Percentiles rank a stretch among this genome's conserved stretches.
These are phyloP conservation scores for Phallusia fumigata DNA, from an alignment of 23 tunicate species.

Conservation along the genomic window DNA sequence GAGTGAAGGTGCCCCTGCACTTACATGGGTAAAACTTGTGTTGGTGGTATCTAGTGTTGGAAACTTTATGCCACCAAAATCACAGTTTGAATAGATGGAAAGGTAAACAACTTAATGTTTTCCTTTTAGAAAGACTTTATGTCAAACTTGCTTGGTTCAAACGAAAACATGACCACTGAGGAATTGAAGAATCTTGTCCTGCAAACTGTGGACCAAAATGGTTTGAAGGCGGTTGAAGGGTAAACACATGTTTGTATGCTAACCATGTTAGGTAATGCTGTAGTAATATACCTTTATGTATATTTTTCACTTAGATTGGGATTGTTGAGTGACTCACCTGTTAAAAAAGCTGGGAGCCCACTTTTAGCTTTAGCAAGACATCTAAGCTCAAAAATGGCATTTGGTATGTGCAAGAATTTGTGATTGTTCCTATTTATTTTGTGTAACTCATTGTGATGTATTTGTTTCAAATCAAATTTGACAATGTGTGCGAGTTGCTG, in stretches of 20 bases:
- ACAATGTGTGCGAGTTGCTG: no score
- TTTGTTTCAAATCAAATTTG: no score
- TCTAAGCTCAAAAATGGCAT: slow-evolving; percentile 49
- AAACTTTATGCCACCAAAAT: no score
- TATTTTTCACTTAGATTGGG: slow-evolving; percentile 52
- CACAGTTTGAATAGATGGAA: no score
- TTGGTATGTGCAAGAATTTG: slow-evolving; percentile 25
- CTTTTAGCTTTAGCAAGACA: slow-evolving; percentile 66
- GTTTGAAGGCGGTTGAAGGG: slow-evolving; percentile 57
- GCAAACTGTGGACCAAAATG: slow-evolving; percentile 40
- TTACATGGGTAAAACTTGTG: slow-evolving; percentile 65
- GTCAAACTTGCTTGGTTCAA: slow-evolving; percentile 19
- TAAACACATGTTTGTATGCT: slow-evolving; percentile 8
- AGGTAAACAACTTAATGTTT: neutral
- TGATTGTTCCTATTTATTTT: no score
- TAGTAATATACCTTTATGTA: neutral
- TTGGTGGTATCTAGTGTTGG: neutral
- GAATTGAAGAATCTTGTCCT: slow-evolving; percentile 40
- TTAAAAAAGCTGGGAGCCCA: slow-evolving; percentile 34
- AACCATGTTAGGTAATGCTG: no score
- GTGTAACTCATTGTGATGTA: no score
- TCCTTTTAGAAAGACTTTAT: slow-evolving; percentile 57
- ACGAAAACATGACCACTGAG: slow-evolving; percentile 30
- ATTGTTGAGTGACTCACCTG: slow-evolving; percentile 44
- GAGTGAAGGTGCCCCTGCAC: slow-evolving; percentile 22